phyloP scores from a whole-genome alignment of 2,888 invertebrate genomes.

The Ectropis crepuscularia region DNA sequence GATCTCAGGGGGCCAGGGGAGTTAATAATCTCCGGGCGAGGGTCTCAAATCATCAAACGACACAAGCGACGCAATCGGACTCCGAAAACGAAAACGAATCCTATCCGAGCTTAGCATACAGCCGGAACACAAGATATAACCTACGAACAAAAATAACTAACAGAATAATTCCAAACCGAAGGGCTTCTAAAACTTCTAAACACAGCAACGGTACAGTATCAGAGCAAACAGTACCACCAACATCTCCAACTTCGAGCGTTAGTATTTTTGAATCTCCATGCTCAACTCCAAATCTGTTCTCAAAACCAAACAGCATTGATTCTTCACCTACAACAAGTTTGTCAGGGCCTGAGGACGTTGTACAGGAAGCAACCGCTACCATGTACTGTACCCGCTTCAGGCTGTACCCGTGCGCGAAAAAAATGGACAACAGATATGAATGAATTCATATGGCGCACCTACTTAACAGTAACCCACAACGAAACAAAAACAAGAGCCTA shows the following conservation, averaged over 20 bases:
- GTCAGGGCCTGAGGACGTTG: neutral
- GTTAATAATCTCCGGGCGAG: too few relatives aligned
- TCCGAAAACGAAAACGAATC: too few relatives aligned
- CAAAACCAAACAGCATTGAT: neutral
- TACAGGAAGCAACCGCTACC: neutral
- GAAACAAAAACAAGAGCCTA: neutral
- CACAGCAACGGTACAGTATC: neutral
- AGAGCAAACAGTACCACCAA: neutral
- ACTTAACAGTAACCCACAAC: neutral
- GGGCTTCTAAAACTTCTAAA: neutral
- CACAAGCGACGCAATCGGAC: too few relatives aligned
- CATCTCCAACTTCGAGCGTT: neutral
- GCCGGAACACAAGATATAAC: too few relatives aligned
- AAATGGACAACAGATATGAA: constrained; percentile 3
- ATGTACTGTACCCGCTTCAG: neutral
- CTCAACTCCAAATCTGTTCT: neutral
- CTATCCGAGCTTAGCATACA: too few relatives aligned
- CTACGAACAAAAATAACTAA: too few relatives aligned
- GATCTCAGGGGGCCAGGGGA: too few relatives aligned
- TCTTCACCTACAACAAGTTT: neutral
- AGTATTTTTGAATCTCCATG: neutral
- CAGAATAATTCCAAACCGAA: neutral
- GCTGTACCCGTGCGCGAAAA: neutral
- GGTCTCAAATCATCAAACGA: too few relatives aligned
- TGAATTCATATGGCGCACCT: neutral